Percentiles rank a stretch among this genome's conserved stretches.
phyloP scores from a whole-genome alignment of 2,888 invertebrate species.

The Geophilus truncorum region DNA sequence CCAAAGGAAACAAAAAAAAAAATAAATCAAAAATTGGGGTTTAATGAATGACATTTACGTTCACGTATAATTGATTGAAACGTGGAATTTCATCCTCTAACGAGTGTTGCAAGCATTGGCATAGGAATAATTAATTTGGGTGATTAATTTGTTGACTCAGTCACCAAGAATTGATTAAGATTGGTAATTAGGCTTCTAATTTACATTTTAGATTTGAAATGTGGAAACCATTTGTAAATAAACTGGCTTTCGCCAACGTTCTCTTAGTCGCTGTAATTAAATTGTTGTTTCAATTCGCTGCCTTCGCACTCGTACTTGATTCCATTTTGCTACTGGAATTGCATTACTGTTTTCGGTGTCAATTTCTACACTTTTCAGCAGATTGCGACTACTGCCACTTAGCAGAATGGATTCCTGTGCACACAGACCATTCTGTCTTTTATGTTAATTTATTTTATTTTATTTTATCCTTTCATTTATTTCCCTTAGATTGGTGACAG shows the following conservation, averaged over 20 bases:
- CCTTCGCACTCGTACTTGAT: neutral
- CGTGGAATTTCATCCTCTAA: neutral
- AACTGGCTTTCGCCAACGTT: neutral
- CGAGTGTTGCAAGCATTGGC: neutral
- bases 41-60: too few species aligned
- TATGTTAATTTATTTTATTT: too few species aligned
- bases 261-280: neutral
- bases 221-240: conserved; percentile 17
- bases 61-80: too few species aligned
- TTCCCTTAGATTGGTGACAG: neutral
- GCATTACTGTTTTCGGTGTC: neutral
- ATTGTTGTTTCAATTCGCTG: conserved; percentile 4
- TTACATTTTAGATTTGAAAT: conserved; percentile 6
- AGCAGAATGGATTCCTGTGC: neutral
- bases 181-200: neutral
- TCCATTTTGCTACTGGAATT: neutral
- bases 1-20: neutral
- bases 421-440: too few species aligned
- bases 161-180: conserved; percentile 2
- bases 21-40: too few species aligned
- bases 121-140: neutral
- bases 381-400: neutral
- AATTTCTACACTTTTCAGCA: neutral
- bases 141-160: neutral
- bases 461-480: neutral